Evolutionary conservation across 1,140 invertebrate genomes (phyloP), one percentile per base, ranked within the genome.

Genomic region (Spodoptera litura): DNA sequence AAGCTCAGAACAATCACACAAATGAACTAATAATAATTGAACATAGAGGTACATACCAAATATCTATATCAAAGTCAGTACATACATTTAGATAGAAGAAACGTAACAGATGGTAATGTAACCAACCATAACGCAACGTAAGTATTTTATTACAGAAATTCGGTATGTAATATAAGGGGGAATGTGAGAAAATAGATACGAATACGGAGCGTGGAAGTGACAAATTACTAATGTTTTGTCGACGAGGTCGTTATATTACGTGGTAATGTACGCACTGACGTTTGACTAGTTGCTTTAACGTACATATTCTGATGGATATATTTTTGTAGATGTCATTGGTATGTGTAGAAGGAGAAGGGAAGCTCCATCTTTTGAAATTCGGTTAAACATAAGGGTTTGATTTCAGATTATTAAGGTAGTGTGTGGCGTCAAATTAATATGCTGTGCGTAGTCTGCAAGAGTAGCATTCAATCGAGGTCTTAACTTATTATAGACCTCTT

Each of bases 211-310:
- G 15, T 10, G 56, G 71, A 74, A 74, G 61, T 74, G 71, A 74
- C 55, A 74, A 74, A 74, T 74, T 58, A 74, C 51, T 59, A 74
- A 55, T 35, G 68, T 71, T 25, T 56, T 71, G 68, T 71, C 25
- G 52, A 35, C 13, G 13, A 71, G 52, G 68, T 71, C 13, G 64
- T 52, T 68, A 56, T 71, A 56, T 71, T 55, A 71, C 52, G 13
- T 55, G 15, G 27, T 35, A 27, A 53, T 53, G 10, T 55, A 35
- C 11, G 52, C 4, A 8, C 52, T 35, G 52, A 11, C 13, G 4
- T 35, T 13, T n/a, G 66, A 70, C 51, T 70, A 49, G 64, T 68
- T 68, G 27, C 31, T 53, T 38, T 52, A 56, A 71, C 55, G 31
- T 70, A n/a, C 31, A 20, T 20, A 20, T 20, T 20, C 20, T 20